Conservation (phyloP, 2,797 vertebrate species). For the Crocodylus rhombifer region DNA sequence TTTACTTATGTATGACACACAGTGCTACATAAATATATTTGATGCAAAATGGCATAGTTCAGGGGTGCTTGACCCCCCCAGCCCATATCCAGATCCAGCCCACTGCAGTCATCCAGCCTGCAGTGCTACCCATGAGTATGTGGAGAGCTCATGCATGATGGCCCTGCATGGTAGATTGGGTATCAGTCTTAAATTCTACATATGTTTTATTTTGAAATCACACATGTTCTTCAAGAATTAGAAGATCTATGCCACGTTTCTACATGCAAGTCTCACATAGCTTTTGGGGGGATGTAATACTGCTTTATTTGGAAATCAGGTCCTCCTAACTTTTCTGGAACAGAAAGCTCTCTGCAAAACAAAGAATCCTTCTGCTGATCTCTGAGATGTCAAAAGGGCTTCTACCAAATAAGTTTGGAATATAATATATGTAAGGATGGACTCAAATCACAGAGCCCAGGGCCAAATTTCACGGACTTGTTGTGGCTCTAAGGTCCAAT, state of each 20-base stretch:
- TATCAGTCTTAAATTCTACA: not conserved
- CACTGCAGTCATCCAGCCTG: too few species aligned
- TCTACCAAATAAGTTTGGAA: not conserved
- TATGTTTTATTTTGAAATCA: not conserved
- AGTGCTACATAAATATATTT: not conserved
- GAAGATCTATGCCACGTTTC: not conserved
- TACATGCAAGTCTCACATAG: not conserved
- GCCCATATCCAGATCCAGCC: too few species aligned
- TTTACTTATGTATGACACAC: not conserved
- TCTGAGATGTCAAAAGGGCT: not conserved
- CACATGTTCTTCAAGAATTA: not conserved
- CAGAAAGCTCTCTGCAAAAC: not conserved
- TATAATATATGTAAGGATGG: not conserved
- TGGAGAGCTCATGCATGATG: too few species aligned
- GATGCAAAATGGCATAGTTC: not conserved
- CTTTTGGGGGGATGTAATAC: not conserved
- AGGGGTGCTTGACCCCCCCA: too few species aligned
- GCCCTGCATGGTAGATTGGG: too few species aligned
- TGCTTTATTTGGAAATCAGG: not conserved
- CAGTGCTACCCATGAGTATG: too few species aligned
- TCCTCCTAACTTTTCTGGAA: not conserved
- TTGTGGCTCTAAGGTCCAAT: too few species aligned
- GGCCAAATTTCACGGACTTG: too few species aligned
- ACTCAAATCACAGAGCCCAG: too few species aligned
- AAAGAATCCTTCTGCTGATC: not conserved